Evolutionary conservation across 2,113 vertebrate genomes (phyloP).

Genomic region (Nansenia antarctica): DNA sequence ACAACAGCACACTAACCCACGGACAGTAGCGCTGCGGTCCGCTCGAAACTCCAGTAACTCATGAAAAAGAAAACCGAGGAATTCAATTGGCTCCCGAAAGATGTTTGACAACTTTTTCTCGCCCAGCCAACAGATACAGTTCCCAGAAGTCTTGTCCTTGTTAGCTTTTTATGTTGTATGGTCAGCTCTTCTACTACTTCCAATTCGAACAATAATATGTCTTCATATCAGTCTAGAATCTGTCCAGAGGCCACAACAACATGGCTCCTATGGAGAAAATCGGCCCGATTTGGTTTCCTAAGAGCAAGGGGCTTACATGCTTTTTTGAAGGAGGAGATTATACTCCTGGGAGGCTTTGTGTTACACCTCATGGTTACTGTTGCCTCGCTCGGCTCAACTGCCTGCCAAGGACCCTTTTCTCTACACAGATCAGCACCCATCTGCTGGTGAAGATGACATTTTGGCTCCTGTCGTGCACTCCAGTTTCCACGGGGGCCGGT

Average conservation of each 20-base stretch:
- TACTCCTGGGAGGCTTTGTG: slow-evolving; percentile 46
- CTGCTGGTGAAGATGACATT: slow-evolving; percentile 64
- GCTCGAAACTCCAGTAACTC: slow-evolving; percentile 8
- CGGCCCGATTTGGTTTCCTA: slow-evolving; percentile 51
- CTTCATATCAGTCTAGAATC: too few species aligned
- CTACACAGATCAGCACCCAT: slow-evolving; percentile 66
- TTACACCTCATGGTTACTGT: slow-evolving; percentile 34
- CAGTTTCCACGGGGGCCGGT: slow-evolving; percentile 44
- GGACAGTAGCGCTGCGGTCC: not conserved
- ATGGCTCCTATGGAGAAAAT: slow-evolving; percentile 43
- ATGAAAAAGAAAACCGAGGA: not conserved
- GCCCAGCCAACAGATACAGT: not conserved
- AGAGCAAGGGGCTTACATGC: slow-evolving; percentile 59
- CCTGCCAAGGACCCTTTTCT: slow-evolving; percentile 60
- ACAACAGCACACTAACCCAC: not conserved
- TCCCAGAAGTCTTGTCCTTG: slow-evolving; percentile 4
- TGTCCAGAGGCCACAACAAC: slow-evolving; percentile 7
- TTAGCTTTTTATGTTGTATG: slow-evolving; percentile 10
- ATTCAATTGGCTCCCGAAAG: slow-evolving; percentile 3
- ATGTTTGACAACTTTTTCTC: slow-evolving; percentile 24
- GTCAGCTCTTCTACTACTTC: too few species aligned
- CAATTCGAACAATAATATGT: too few species aligned
- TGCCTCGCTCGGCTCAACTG: slow-evolving; percentile 17
- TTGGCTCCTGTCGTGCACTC: slow-evolving; percentile 46
- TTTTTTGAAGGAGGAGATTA: slow-evolving; percentile 55